Evolutionary conservation across 2,113 vertebrate genomes (phyloP).

Genomic region (Heterochromis multidens): DNA sequence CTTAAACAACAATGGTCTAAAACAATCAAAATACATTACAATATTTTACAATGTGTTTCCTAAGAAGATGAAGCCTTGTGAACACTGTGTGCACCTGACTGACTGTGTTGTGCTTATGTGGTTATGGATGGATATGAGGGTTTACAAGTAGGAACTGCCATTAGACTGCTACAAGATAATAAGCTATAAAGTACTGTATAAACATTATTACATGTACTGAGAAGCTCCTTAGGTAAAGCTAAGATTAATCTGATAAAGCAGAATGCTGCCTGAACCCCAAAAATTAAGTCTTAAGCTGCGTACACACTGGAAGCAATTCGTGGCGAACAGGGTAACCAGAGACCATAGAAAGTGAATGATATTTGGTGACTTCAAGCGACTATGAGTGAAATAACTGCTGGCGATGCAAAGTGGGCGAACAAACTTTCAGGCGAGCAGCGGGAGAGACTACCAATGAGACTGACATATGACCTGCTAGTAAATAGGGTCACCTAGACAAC

Average conservation of each 20-base stretch:
- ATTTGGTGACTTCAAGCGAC: background rate
- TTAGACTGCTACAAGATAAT: background rate
- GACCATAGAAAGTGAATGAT: background rate
- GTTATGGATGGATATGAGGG: background rate
- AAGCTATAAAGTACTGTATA: no score
- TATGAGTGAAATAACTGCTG: background rate
- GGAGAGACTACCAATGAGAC: background rate
- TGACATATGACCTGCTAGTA: no score
- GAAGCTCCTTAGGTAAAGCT: background rate
- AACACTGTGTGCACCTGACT: background rate
- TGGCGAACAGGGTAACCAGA: background rate
- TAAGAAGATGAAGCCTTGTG: background rate
- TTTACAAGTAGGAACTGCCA: background rate
- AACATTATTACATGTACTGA: background rate
- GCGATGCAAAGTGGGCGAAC: background rate
- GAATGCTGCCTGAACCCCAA: background rate
- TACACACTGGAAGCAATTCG: background rate
- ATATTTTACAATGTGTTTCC: background rate
- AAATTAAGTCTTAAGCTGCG: background rate
- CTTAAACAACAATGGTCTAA: background rate
- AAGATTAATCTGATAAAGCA: background rate
- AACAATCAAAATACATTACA: background rate
- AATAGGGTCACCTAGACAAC: no score
- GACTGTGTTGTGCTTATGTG: background rate
- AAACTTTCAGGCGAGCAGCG: background rate